Percentiles rank a stretch among this genome's conserved stretches.
These are phyloP conservation scores for Rhea americana DNA, from an alignment of 2,113 vertebrate genomes.

Conservation along the genomic window DNA sequence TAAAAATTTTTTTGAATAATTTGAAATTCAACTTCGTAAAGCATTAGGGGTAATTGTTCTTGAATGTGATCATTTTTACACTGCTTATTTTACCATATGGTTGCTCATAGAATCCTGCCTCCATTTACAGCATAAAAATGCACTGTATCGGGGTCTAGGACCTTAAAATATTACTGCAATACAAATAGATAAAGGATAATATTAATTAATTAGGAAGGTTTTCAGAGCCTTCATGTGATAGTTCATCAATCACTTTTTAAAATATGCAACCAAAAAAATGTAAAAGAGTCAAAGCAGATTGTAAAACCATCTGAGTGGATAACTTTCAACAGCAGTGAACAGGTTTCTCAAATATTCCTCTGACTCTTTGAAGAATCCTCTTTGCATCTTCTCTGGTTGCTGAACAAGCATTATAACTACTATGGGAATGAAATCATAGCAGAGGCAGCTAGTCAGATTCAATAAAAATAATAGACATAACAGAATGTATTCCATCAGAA, in stretches of 20 bases:
- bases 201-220: background rate
- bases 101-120: background rate
- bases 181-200: background rate
- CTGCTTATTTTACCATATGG: background rate
- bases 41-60: background rate
- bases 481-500: slow-evolving; percentile 17
- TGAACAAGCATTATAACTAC: slow-evolving; percentile 8
- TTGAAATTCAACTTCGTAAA: background rate
- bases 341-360: background rate
- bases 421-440: background rate
- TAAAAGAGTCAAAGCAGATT: background rate
- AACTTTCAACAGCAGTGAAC: background rate
- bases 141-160: background rate
- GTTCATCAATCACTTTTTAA: background rate
- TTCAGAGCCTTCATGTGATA: background rate
- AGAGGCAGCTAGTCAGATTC: background rate
- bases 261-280: background rate
- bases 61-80: background rate
- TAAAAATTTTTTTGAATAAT: background rate
- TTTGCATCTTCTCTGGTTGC: background rate
- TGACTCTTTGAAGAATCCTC: background rate
- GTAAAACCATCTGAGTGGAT: background rate
- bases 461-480: slow-evolving; percentile 31
- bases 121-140: background rate
- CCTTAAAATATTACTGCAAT: background rate